These are phyloP conservation scores for Percopsis omiscomaycus DNA, from an alignment of 2,797 vertebrate species.

Conservation along the genomic window DNA sequence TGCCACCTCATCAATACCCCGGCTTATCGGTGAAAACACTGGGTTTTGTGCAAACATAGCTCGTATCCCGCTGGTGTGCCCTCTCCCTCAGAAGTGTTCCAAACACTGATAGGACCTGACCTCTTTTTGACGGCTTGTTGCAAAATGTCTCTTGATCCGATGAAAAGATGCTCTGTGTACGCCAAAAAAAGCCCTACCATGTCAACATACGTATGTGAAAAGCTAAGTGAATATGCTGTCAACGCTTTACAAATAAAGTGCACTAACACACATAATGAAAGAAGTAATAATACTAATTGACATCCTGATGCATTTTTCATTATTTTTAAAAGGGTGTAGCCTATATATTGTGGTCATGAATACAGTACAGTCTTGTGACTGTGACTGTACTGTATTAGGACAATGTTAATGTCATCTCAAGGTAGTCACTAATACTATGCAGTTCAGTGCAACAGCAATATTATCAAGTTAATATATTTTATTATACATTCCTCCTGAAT, in stretches of 20 bases:
- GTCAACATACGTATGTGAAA: conserved; percentile 46
- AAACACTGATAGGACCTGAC: conserved; percentile 8
- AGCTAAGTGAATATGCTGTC: conserved; percentile 29
- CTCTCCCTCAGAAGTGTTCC: conserved; percentile 24
- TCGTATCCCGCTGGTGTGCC: too few species aligned
- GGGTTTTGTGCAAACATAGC: too few species aligned
- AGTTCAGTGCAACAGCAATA: too few species aligned
- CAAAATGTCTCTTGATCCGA: conserved; percentile 10
- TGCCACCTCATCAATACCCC: neutral
- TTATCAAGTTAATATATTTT: too few species aligned
- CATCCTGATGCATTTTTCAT: neutral
- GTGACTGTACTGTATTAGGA: too few species aligned
- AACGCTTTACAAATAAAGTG: conserved; percentile 38
- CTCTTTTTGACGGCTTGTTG: conserved; percentile 36
- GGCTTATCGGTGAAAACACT: neutral
- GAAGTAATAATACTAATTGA: conserved; percentile 11
- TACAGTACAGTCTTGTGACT: too few species aligned
- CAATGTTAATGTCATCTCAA: too few species aligned
- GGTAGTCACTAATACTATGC: too few species aligned
- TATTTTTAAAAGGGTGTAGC: conserved; percentile 1
- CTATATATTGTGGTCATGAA: too few species aligned
- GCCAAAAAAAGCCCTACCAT: conserved; percentile 22
- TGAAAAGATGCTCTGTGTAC: conserved; percentile 57
- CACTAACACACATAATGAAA: conserved; percentile 20
- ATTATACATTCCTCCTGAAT: too few species aligned